A percentile compares a stretch with the other conserved stretches of the same genome.
Evolutionary conservation across 2,797 vertebrate genomes (phyloP).

Genomic region (Sciurus vulgaris): DNA sequence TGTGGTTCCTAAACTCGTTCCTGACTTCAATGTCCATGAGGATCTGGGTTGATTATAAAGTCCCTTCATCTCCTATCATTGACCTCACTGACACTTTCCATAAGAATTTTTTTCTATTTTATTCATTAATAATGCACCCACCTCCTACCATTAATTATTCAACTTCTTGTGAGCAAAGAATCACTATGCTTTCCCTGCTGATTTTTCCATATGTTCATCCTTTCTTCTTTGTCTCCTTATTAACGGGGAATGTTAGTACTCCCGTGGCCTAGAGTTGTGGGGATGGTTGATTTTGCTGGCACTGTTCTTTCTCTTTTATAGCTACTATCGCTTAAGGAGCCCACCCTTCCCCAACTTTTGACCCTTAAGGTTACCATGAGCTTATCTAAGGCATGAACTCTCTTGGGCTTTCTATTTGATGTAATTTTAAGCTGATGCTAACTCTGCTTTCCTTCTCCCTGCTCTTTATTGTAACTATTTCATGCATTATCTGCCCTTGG

Average conservation of each 20-base stretch:
- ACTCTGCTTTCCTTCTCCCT: background rate
- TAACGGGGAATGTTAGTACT: conserved; percentile 65
- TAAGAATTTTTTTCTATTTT: conserved; percentile 60
- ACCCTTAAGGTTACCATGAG: background rate
- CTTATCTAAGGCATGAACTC: background rate
- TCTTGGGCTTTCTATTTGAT: conserved; percentile 26
- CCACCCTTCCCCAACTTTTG: background rate
- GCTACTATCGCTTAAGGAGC: background rate
- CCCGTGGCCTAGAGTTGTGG: background rate
- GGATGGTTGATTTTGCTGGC: conserved; percentile 45
- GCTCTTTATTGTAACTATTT: background rate
- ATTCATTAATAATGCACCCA: conserved; percentile 60
- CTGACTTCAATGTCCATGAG: conserved; percentile 71
- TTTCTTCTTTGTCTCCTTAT: conserved; percentile 63
- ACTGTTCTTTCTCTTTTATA: conserved; percentile 50
- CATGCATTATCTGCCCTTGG: background rate
- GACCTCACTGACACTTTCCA: conserved; percentile 68
- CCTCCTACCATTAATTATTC: conserved; percentile 73
- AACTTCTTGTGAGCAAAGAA: conserved; percentile 73
- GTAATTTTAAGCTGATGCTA: background rate
- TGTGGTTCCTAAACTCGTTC: conserved; percentile 82
- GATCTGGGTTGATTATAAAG: conserved; percentile 75
- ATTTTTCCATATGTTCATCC: conserved; percentile 79
- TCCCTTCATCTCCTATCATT: conserved; percentile 70
- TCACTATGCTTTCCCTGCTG: conserved; percentile 77